Percentiles rank a stretch among this genome's conserved stretches.
Evolutionary conservation across 2,113 vertebrate genomes (phyloP).

Genomic region (Chiloscyllium plagiosum): DNA sequence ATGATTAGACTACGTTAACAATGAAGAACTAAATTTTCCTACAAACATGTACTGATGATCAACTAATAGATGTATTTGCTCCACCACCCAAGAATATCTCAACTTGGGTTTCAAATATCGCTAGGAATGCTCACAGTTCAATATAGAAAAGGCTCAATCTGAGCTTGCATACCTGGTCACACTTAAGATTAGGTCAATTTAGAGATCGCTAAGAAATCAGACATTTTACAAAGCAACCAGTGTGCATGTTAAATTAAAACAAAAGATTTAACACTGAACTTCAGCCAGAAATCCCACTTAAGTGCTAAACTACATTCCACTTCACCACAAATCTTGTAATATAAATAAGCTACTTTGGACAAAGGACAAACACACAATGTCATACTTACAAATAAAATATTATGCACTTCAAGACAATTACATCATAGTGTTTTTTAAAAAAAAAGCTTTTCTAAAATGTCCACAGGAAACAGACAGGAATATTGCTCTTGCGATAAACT

Average conservation of each 20-base stretch:
- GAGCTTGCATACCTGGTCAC: neutral
- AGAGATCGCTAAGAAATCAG: neutral
- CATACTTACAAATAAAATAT: slow-evolving; percentile 15
- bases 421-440: no score
- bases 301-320: neutral
- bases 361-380: neutral
- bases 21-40: neutral
- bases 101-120: neutral
- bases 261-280: neutral
- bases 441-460: neutral
- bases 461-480: neutral
- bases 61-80: neutral
- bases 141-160: neutral
- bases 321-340: neutral
- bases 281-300: neutral
- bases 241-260: neutral
- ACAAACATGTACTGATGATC: neutral
- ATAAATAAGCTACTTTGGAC: neutral
- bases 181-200: neutral
- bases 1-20: neutral
- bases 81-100: neutral
- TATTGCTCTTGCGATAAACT: slow-evolving; percentile 4
- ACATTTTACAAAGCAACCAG: neutral
- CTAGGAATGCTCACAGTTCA: neutral
- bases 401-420: neutral